Base-by-base conservation (phyloP, 2,113 vertebrate genomes). In the Barnardius zonarius region DNA sequence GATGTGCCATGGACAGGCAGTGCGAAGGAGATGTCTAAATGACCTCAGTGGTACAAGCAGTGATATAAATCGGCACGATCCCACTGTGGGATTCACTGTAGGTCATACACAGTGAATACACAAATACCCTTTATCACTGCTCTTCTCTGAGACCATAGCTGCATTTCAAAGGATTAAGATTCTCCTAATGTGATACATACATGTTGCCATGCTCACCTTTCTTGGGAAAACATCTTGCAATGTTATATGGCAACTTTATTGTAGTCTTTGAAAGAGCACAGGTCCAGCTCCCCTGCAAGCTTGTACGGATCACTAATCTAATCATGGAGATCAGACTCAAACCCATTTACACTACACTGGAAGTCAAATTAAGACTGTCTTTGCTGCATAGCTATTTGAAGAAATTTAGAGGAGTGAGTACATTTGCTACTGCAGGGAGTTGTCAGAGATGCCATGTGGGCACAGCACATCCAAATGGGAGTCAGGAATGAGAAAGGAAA, bases 81-180 rank as follows among this genome's bases (percentile, higher is more conserved):
- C 15, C 0, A 0, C n/a, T 41, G 24, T n/a, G 49, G 57, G 18
- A 33, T 83, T 75, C 1, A 0, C 13, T 77, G 49, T 48, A 52
- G 33, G 35, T 27, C 64, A 75, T 9, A 35, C 28, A 35, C 14
- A 59, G 33, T 23, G 33, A 35, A 35, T 35, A 59, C 57, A 35
- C 33, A 24, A 22, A 24, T 35, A 57, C 9, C 37, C 73, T 77
- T 74, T 64, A 70, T 18, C 41, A 44, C 10, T 41, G 14, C 24
- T 78, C 41, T 63, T 66, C 69, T 31, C 84, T 41, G 31, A 79
- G 35, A 57, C 2, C 11, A 44, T 11, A 69, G 7, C 28, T 18
- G 15, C 15, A 18, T 49, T 57, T 74, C n/a, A 86, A 90, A 93
- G 27, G 5, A 62, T 52, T 76, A 41, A 25, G 39, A 25, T 70